Conservation (phyloP, 2,113 vertebrate species). For the Xerus inauris region DNA sequence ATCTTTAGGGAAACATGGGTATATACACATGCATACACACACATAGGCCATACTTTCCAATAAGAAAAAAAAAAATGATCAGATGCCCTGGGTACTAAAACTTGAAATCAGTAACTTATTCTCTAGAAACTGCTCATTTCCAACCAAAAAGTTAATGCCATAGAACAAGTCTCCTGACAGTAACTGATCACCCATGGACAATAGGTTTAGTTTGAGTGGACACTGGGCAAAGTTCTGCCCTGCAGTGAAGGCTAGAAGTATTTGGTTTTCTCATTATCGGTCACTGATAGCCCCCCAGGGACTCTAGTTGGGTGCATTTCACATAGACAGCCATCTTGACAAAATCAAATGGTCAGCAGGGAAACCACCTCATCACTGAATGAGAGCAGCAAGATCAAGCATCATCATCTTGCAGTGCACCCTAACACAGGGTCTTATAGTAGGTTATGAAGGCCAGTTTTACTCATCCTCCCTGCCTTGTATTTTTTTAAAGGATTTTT, state of each 20-base stretch:
- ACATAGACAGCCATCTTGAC: conserved; percentile 18
- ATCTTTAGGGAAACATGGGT: not conserved
- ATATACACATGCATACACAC: not conserved
- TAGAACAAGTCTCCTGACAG: conserved; percentile 74
- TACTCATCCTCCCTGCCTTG: not conserved
- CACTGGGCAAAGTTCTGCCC: conserved; percentile 51
- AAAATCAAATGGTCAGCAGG: not conserved
- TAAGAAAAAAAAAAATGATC: conserved; percentile 48
- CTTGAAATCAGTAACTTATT: conserved; percentile 60
- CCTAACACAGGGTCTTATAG: not conserved
- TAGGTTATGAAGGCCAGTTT: not conserved
- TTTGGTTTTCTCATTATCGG: conserved; percentile 62
- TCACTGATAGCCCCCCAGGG: not conserved
- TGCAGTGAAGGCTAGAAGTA: conserved; percentile 62
- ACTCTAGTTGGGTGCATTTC: not conserved
- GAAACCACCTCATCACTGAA: conserved; percentile 27
- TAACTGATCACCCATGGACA: conserved; percentile 80
- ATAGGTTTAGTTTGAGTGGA: conserved; percentile 76
- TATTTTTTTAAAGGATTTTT: not conserved
- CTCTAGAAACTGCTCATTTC: conserved; percentile 74
- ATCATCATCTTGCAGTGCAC: not conserved
- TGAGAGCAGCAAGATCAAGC: not conserved
- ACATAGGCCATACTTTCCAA: not conserved
- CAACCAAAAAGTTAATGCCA: conserved; percentile 59
- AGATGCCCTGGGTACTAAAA: conserved; percentile 50